A percentile compares a stretch with the other conserved stretches of the same genome.
These are phyloP conservation scores for Gryon sp. DNA, from an alignment of 1,140 invertebrate species.

Conservation along the genomic window DNA sequence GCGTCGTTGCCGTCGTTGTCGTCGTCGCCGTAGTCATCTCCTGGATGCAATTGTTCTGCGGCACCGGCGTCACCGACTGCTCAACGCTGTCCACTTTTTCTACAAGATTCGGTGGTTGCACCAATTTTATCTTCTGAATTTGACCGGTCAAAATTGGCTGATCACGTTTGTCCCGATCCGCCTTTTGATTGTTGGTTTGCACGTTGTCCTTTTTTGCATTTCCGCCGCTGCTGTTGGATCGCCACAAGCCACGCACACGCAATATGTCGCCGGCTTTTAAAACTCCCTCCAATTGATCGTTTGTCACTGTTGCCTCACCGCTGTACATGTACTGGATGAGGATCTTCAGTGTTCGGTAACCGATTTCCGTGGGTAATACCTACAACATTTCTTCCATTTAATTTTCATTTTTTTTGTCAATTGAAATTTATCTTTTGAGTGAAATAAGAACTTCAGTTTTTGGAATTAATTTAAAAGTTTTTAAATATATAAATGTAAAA, in stretches of 20 bases:
- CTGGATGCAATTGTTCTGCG: constrained; percentile 41
- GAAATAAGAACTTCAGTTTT: constrained; percentile 23
- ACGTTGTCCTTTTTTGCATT: constrained; percentile 81
- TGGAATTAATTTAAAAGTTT: no score
- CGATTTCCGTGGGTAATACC: constrained; percentile 90
- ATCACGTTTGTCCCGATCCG: constrained; percentile 70
- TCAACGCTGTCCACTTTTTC: constrained; percentile 70
- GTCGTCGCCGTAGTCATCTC: constrained; percentile 30
- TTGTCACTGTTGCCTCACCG: constrained; percentile 91
- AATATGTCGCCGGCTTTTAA: constrained; percentile 88
- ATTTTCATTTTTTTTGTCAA: no score
- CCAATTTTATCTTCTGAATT: constrained; percentile 77
- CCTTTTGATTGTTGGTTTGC: constrained; percentile 75
- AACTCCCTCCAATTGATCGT: constrained; percentile 88
- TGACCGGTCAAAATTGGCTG: constrained; percentile 69
- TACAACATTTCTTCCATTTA: no score
- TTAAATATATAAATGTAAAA: no score
- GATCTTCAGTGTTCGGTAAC: constrained; percentile 87
- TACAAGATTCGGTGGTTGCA: constrained; percentile 67
- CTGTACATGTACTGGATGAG: constrained; percentile 93
- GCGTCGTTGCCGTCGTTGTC: constrained; percentile 23
- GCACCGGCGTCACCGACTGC: constrained; percentile 37
- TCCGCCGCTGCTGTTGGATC: constrained; percentile 72
- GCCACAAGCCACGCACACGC: constrained; percentile 87
- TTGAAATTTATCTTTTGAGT: no score